Percentiles rank a stretch among this genome's conserved stretches.
Evolutionary conservation across 2,113 vertebrate genomes (phyloP).

Genomic region (Vidua macroura): DNA sequence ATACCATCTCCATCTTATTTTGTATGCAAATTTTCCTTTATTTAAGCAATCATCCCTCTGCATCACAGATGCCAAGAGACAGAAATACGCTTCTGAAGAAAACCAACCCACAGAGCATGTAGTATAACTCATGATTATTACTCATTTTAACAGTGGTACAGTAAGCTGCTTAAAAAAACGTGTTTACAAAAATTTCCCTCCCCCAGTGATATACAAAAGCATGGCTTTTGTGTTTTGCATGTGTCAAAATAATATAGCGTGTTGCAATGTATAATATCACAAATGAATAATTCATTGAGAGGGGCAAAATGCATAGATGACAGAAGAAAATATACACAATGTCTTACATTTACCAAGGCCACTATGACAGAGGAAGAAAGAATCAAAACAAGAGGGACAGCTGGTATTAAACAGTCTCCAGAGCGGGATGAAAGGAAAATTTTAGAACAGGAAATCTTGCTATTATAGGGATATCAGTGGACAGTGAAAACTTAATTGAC

Average conservation of each 20-base stretch:
- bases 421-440: background rate
- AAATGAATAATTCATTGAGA: background rate
- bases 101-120: conserved; percentile 39
- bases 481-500: background rate
- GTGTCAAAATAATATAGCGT: background rate
- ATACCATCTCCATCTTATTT: conserved; percentile 4
- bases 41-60: conserved; percentile 18
- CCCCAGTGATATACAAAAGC: background rate
- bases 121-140: conserved; percentile 58
- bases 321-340: background rate
- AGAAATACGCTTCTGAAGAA: conserved; percentile 44
- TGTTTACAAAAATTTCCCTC: conserved; percentile 1
- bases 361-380: background rate
- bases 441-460: background rate
- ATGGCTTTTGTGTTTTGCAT: background rate
- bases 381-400: background rate
- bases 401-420: background rate
- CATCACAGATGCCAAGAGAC: conserved; percentile 25
- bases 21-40: conserved; percentile 39
- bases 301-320: background rate
- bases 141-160: conserved; percentile 25
- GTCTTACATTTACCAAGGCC: background rate
- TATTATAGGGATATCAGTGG: background rate
- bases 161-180: background rate
- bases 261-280: background rate